Percentiles rank a stretch among this genome's conserved stretches.
These are phyloP conservation scores for Callyntrura guangdongensis DNA, from an alignment of 2,888 invertebrate species.

Conservation along the genomic window DNA sequence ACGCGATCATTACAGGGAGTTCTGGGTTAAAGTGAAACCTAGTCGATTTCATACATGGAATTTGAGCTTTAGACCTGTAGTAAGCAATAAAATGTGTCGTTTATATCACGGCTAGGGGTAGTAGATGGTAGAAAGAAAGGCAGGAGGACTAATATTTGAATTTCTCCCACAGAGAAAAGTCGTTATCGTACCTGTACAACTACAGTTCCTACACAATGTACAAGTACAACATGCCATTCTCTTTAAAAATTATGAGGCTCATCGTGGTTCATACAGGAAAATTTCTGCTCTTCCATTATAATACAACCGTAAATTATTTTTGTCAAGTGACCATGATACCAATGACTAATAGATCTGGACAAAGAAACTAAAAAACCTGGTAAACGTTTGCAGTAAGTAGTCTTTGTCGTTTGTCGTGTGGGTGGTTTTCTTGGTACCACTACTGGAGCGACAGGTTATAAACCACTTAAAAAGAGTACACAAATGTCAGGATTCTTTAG, in stretches of 20 bases:
- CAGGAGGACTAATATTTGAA: slow-evolving; percentile 40
- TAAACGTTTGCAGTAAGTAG: background rate
- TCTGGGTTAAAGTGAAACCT: slow-evolving; percentile 2
- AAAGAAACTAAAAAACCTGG: background rate
- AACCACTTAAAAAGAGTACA: background rate
- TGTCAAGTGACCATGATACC: background rate
- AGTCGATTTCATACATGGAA: slow-evolving; percentile 36
- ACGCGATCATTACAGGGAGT: slow-evolving; percentile 17
- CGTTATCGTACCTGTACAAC: background rate
- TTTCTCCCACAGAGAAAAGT: slow-evolving; percentile 40
- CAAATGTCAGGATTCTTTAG: background rate
- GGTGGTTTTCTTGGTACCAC: slow-evolving; percentile 38
- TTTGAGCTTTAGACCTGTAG: slow-evolving; percentile 57
- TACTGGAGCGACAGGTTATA: slow-evolving; percentile 17
- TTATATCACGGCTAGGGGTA: slow-evolving; percentile 60
- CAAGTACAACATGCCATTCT: no score
- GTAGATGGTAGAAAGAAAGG: slow-evolving; percentile 31
- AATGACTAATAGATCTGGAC: slow-evolving; percentile 21
- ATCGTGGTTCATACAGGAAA: slow-evolving; percentile 14
- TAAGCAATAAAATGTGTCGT: slow-evolving; percentile 50
- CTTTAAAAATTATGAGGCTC: background rate
- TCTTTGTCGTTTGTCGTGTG: slow-evolving; percentile 49
- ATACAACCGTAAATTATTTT: slow-evolving; percentile 33
- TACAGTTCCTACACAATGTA: background rate
- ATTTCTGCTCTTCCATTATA: slow-evolving; percentile 11